Evolutionary conservation across 2,113 vertebrate species (phyloP).

Genomic region (Ictidomys tridecemlineatus): DNA sequence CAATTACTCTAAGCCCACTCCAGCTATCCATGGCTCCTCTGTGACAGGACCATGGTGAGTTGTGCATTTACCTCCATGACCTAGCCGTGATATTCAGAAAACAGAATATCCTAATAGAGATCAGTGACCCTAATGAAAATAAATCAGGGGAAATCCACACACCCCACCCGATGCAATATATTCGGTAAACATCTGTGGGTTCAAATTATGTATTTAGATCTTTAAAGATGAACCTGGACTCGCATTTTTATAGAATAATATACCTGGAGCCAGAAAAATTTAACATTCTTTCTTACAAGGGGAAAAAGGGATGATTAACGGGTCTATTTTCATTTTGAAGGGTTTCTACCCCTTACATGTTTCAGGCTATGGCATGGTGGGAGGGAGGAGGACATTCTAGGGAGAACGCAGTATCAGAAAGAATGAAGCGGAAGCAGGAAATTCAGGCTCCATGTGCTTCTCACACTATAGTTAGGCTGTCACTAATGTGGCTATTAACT

Average conservation of each 20-base stretch:
- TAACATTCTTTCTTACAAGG: neutral
- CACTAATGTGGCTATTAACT: constrained; percentile 86
- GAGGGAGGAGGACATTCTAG: neutral
- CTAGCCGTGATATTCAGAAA: neutral
- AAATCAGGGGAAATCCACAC: neutral
- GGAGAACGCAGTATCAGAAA: constrained; percentile 26
- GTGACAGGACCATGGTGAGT: neutral
- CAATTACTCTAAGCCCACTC: neutral
- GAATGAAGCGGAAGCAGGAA: constrained; percentile 63
- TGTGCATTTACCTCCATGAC: neutral
- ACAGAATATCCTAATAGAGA: too few relatives aligned
- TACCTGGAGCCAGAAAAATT: neutral
- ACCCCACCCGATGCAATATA: neutral
- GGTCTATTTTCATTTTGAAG: neutral
- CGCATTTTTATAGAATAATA: constrained; percentile 17
- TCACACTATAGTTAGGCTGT: constrained; percentile 77
- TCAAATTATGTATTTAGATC: neutral
- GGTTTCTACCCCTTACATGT: neutral
- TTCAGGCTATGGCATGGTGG: neutral
- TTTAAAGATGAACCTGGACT: neutral
- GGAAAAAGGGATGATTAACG: neutral
- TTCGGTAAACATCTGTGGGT: neutral
- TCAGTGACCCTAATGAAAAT: neutral
- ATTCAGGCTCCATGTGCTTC: constrained; percentile 48
- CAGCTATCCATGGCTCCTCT: neutral